Percentiles rank a stretch among this genome's conserved stretches.
phyloP scores from a whole-genome alignment of 2,797 vertebrate genomes.

The Antrozous pallidus region DNA sequence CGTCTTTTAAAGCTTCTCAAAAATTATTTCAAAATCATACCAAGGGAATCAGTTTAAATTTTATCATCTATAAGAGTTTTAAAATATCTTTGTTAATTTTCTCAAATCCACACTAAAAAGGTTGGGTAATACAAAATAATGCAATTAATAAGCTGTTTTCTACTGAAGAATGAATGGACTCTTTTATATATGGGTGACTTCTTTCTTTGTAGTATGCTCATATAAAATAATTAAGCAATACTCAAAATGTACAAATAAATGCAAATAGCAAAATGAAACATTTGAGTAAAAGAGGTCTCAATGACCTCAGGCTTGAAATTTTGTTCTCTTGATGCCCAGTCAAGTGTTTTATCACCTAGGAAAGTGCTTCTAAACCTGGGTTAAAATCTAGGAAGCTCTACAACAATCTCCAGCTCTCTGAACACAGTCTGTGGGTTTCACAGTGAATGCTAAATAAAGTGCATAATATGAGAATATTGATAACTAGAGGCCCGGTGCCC shows the following conservation, averaged over 20 bases:
- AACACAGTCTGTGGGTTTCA: background rate
- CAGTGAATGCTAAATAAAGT: background rate
- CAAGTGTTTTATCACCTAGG: background rate
- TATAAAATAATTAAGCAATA: slow-evolving; percentile 33
- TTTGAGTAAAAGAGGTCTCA: slow-evolving; percentile 4
- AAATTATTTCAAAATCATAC: slow-evolving; percentile 36
- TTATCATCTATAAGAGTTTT: slow-evolving; percentile 25
- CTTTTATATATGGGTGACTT: background rate
- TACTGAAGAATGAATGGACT: background rate
- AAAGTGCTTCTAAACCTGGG: background rate
- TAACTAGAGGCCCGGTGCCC: background rate
- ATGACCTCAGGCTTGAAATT: background rate
- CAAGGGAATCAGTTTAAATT: slow-evolving; percentile 29
- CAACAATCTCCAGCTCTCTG: background rate
- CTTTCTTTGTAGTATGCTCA: background rate
- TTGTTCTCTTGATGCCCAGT: slow-evolving; percentile 7
- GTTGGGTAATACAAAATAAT: background rate
- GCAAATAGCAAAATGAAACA: background rate
- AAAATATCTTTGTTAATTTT: slow-evolving; percentile 50
- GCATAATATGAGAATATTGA: background rate
- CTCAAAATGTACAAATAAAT: slow-evolving; percentile 46
- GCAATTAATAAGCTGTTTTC: slow-evolving; percentile 30
- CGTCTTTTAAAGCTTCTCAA: background rate
- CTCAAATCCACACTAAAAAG: slow-evolving; percentile 29
- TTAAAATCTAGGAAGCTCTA: background rate